Conservation (phyloP, 1,140 invertebrate species). For the Polypedilum pembai region DNA sequence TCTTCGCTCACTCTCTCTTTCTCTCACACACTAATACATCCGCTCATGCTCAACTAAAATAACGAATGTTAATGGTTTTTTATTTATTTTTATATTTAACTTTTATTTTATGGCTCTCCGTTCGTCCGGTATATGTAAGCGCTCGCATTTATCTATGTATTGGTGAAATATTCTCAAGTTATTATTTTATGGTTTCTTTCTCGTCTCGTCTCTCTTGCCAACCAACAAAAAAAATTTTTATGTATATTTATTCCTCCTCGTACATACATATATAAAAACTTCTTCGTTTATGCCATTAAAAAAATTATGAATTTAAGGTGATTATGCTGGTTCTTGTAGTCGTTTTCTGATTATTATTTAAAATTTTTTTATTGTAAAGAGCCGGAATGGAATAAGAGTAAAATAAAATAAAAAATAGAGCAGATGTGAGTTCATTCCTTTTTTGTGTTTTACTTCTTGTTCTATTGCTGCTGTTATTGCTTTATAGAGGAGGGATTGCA, state of each 20-base stretch:
- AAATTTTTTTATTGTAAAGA: background rate
- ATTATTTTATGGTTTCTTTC: conserved; percentile 19
- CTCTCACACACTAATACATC: conserved; percentile 9
- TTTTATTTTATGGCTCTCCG: conserved; percentile 27
- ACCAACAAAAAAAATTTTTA: conserved; percentile 1
- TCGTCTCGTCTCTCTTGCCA: conserved; percentile 3
- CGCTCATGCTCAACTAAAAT: background rate
- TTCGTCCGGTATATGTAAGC: conserved; percentile 14
- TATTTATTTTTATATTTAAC: conserved; percentile 28
- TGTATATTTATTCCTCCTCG: background rate
- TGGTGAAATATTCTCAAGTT: background rate
- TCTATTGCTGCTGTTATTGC: background rate
- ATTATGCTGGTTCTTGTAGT: background rate
- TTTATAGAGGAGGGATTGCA: background rate
- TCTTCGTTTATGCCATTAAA: conserved; percentile 8
- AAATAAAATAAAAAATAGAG: background rate
- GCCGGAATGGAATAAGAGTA: no score
- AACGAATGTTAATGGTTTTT: conserved; percentile 22
- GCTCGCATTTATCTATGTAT: background rate
- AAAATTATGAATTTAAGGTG: conserved; percentile 16
- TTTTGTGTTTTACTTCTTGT: background rate
- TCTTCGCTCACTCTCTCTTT: background rate
- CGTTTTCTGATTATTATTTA: background rate
- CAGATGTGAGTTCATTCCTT: background rate
- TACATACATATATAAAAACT: background rate